A percentile compares a stretch with the other conserved stretches of the same genome.
Evolutionary conservation across 2,113 vertebrate species (phyloP).

Genomic region (Myotis brandtii): DNA sequence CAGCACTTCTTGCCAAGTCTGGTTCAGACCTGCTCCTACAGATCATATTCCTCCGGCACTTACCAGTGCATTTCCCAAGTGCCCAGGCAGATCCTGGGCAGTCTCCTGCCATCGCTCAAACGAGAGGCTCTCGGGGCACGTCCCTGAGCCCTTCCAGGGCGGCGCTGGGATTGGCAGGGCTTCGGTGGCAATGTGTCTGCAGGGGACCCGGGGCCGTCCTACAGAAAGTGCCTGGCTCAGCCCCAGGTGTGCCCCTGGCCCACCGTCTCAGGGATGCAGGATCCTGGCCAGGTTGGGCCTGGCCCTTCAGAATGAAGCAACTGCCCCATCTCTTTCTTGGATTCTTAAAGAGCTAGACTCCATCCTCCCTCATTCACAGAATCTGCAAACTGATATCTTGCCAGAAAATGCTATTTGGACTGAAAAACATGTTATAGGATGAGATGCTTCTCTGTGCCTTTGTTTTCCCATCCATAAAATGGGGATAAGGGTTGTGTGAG

Average conservation of each 20-base stretch:
- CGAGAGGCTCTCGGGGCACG: background rate
- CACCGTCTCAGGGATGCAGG: background rate
- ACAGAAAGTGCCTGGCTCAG: background rate
- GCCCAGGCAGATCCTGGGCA: background rate
- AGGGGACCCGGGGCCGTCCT: no score
- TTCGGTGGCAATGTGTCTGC: background rate
- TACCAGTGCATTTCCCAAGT: background rate
- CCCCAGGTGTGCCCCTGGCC: no score
- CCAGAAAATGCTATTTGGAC: background rate
- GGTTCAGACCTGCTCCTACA: background rate
- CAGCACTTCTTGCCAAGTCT: background rate
- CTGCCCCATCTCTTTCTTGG: background rate
- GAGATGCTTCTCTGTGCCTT: background rate
- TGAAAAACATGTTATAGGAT: background rate
- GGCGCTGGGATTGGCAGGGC: no score
- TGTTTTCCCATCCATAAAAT: background rate
- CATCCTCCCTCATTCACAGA: fast-evolving
- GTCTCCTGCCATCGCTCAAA: background rate
- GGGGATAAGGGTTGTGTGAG: background rate
- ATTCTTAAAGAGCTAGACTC: background rate
- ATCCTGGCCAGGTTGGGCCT: background rate
- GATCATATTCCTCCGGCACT: background rate
- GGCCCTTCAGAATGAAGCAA: background rate
- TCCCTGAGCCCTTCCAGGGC: background rate
- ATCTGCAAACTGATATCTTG: background rate